phyloP scores from a whole-genome alignment of 2,113 vertebrate genomes.

The Chunga burmeisteri region DNA sequence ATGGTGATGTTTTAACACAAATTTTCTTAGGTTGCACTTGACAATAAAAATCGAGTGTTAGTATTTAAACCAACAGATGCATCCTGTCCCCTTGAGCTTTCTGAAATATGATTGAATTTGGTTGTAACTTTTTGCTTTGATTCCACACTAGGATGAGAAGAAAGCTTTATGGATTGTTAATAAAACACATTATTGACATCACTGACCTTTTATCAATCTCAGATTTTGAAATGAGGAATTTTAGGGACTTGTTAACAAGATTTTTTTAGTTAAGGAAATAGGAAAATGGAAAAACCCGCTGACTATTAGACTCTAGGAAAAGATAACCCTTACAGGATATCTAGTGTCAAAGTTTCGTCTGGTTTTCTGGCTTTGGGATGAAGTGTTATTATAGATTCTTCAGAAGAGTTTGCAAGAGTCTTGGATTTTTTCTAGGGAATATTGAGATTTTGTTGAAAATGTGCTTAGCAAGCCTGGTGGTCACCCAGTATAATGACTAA shows the following conservation, averaged over 20 bases:
- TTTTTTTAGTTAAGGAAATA: background rate
- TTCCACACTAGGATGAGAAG: background rate
- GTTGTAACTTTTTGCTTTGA: background rate
- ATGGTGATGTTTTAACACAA: background rate
- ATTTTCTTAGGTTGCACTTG: background rate
- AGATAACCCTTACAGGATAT: background rate
- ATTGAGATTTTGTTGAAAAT: background rate
- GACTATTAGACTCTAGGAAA: background rate
- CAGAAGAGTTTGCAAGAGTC: background rate
- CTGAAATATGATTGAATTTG: background rate
- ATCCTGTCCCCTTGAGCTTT: background rate
- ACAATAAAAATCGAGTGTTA: background rate
- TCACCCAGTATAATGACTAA: background rate
- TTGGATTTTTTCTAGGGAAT: background rate
- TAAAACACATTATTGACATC: background rate
- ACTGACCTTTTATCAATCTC: background rate
- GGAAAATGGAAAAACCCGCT: background rate
- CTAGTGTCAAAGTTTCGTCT: background rate
- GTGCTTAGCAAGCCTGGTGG: background rate
- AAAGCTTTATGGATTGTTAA: background rate
- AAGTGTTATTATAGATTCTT: background rate
- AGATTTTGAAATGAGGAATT: background rate
- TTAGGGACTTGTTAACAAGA: background rate
- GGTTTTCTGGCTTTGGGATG: background rate
- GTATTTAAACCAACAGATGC: background rate